Evolutionary conservation across 2,113 vertebrate species (phyloP).

Genomic region (Condylura cristata): DNA sequence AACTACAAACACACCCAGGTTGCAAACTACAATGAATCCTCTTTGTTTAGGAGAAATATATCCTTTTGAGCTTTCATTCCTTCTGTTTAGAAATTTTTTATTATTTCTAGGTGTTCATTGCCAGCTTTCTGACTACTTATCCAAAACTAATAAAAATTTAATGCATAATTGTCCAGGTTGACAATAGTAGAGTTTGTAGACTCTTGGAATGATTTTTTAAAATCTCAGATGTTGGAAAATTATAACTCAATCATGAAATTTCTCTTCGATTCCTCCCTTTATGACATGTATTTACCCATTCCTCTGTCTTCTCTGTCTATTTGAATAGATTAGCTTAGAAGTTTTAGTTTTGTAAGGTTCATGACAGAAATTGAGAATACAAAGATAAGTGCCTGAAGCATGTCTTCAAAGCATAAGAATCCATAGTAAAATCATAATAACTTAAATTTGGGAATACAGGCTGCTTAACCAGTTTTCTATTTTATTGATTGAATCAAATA

Average conservation of each 20-base stretch:
- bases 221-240: background rate
- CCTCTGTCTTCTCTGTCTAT: background rate
- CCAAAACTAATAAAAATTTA: background rate
- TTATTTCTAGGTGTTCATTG: background rate
- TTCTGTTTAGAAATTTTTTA: background rate
- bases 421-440: background rate
- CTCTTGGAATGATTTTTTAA: background rate
- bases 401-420: background rate
- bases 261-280: background rate
- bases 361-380: conserved; percentile 6
- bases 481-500: background rate
- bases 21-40: background rate
- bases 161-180: background rate
- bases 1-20: background rate
- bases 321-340: background rate
- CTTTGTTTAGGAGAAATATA: background rate
- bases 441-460: background rate
- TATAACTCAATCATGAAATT: background rate
- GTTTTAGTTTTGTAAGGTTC: background rate
- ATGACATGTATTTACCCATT: background rate
- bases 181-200: background rate
- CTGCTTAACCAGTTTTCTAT: background rate
- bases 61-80: background rate
- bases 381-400: background rate
- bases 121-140: background rate